Base-by-base conservation (phyloP, 2,888 invertebrate species). In the Lepidonotus clava region DNA sequence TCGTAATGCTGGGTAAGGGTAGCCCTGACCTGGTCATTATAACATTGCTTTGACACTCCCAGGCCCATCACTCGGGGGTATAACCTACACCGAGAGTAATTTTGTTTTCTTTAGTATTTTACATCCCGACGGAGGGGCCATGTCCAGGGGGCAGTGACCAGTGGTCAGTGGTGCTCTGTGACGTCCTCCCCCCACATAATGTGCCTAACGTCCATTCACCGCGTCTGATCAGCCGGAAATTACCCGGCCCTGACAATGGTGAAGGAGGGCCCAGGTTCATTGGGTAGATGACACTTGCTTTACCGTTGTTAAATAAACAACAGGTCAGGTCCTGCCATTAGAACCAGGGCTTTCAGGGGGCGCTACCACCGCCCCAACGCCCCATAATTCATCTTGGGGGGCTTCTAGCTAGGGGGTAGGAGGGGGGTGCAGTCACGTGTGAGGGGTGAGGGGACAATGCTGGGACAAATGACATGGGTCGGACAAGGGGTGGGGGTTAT, bases 221-320 rank as follows among this genome's bases (percentile, higher is more conserved):
- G 61, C n/a, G 28, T 5, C 61, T 24, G 61, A 61, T 61, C 61
- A 61, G 61, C 4, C 61, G 61, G 61, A 61, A 61, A 61, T 24
- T 24, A 61, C 61, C 28, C 61, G 28, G n/a, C 28, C 24, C 28
- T 24, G 61, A 61, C 61, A 61, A 61, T 61, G 61, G 2, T 6
- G 28, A 11, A 28, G 61, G 61, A 32, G 24, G 61, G 61, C 28
- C 11, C n/a, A 18, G 53, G 4, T 32, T 61, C 61, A 28, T 61
- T 61, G 61, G 24, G 61, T 61, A 61, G 61, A 24, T 61, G 61
- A 61, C 61, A 61, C 61, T 61, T 61, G 61, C 61, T 61, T 18
- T 61, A 61, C 61, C 24, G 61, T 61, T 61, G 61, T 61, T 61
- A 61, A 61, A 61, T 61, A 61, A 61, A 61, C 61, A 61, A 61